Conservation (phyloP, 2,113 vertebrate genomes). For the Grantiella picta region DNA sequence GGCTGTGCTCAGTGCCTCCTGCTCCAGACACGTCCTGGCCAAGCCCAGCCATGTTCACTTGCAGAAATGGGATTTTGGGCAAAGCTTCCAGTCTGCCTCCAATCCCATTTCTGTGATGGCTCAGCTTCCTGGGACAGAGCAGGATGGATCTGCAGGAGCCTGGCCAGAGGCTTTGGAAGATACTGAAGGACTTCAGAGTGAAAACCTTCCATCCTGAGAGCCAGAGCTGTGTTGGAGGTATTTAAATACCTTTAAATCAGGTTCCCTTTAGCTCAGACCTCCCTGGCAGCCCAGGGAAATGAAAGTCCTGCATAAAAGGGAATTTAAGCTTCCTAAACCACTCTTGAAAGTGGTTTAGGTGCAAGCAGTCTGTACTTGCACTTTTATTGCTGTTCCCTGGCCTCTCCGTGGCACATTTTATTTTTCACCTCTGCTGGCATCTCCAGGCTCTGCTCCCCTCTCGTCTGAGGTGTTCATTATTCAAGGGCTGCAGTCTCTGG, state of each 20-base stretch:
- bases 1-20: background rate
- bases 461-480: background rate
- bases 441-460: background rate
- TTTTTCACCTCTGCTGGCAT: background rate
- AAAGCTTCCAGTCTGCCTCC: background rate
- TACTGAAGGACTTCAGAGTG: background rate
- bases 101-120: background rate
- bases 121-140: background rate
- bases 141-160: background rate
- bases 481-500: background rate
- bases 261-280: background rate
- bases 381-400: background rate
- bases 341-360: background rate
- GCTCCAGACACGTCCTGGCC: background rate
- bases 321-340: background rate
- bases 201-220: background rate
- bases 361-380: background rate
- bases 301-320: background rate
- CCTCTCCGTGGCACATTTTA: background rate
- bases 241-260: background rate
- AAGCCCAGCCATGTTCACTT: accelerated
- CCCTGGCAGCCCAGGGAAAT: background rate
- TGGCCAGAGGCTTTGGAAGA: background rate
- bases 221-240: background rate
- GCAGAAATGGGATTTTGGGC: background rate